These are phyloP conservation scores for Ahaetulla prasina DNA, from an alignment of 2,113 vertebrate species.

Conservation along the genomic window DNA sequence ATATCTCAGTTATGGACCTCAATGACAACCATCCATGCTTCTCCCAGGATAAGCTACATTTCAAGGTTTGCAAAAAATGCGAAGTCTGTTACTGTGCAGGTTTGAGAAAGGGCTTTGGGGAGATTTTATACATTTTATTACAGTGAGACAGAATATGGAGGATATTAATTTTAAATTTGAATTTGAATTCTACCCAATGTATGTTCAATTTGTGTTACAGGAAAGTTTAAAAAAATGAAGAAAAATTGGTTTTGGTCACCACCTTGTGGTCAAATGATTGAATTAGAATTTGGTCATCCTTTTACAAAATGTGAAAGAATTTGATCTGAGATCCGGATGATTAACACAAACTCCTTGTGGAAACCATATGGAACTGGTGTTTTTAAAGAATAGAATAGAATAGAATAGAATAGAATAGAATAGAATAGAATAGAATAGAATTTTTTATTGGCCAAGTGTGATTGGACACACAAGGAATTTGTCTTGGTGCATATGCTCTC, in stretches of 20 bases:
- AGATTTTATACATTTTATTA: background rate
- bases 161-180: background rate
- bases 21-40: conserved; percentile 86
- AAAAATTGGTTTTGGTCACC: conserved; percentile 53
- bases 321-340: background rate
- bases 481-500: no score
- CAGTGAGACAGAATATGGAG: background rate
- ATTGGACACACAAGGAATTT: no score
- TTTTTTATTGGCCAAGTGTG: no score
- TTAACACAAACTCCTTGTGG: background rate
- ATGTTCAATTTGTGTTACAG: background rate
- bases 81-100: background rate
- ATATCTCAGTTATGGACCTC: conserved; percentile 76
- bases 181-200: background rate
- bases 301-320: background rate
- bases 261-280: conserved; percentile 53
- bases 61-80: conserved; percentile 69
- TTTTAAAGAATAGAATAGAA: no score
- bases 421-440: no score
- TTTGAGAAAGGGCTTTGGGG: background rate
- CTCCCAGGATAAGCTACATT: conserved; percentile 68
- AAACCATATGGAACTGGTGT: background rate
- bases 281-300: conserved; percentile 6
- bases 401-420: no score
- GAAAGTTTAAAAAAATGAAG: background rate